Conservation (phyloP, 2,888 invertebrate genomes). For the Portevinia maculata region DNA sequence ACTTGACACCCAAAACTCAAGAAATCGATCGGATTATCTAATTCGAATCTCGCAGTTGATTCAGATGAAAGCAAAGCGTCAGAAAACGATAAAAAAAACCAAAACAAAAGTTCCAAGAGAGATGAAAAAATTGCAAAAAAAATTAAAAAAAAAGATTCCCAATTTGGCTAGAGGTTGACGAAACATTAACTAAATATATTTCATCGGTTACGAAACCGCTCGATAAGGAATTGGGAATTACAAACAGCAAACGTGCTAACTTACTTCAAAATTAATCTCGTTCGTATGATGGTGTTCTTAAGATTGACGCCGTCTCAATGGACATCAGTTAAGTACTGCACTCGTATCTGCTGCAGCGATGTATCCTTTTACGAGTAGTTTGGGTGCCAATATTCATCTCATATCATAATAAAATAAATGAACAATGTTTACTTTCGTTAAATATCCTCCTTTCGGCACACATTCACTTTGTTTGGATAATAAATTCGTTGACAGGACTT, state of each 20-base stretch:
- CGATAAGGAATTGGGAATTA: slow-evolving; percentile 13
- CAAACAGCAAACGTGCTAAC: slow-evolving; percentile 2
- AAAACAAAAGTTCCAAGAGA: slow-evolving; percentile 7
- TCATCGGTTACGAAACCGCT: slow-evolving; percentile 16
- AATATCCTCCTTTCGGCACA: slow-evolving; percentile 55
- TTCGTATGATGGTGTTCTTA: slow-evolving; percentile 5
- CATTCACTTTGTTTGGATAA: slow-evolving; percentile 52
- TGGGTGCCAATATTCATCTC: slow-evolving; percentile 16
- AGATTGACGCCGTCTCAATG: background rate
- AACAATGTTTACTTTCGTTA: background rate
- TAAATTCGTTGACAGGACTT: background rate
- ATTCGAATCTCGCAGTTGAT: background rate
- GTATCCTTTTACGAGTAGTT: slow-evolving; percentile 18
- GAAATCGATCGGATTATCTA: slow-evolving; percentile 53
- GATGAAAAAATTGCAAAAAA: slow-evolving; percentile 15
- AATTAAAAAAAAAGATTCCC: slow-evolving; percentile 9
- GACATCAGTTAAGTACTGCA: background rate
- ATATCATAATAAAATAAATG: slow-evolving; percentile 23
- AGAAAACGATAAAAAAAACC: slow-evolving; percentile 16
- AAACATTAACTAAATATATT: slow-evolving; percentile 20
- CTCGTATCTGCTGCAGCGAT: slow-evolving; percentile 7
- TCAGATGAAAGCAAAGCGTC: slow-evolving; percentile 22
- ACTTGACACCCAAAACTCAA: slow-evolving; percentile 6
- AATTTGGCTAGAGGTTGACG: slow-evolving; percentile 34
- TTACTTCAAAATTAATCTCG: slow-evolving; percentile 30